Conservation (phyloP, 2,888 invertebrate species). For the Heliothis peltigera region DNA sequence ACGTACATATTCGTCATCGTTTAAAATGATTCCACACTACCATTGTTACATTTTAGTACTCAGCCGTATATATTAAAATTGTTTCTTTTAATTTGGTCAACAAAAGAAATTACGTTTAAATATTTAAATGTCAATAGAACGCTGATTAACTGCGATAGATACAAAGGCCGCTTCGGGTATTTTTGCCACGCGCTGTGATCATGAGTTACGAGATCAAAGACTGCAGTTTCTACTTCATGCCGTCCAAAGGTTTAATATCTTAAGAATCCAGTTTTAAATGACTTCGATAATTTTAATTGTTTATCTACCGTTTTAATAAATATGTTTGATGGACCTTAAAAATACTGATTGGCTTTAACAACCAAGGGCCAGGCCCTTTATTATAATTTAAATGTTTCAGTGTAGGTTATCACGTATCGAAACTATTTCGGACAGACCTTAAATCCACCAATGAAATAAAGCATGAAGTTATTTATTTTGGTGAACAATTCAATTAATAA, state of each 20-base stretch:
- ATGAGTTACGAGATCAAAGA: conserved; percentile 11
- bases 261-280: conserved; percentile 12
- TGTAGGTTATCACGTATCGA: background rate
- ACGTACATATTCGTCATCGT: too few species aligned
- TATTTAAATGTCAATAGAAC: conserved; percentile 18
- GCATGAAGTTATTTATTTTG: background rate
- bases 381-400: conserved; percentile 19
- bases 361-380: conserved; percentile 4
- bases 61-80: conserved; percentile 21
- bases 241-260: background rate
- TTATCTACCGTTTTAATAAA: conserved; percentile 16
- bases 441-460: conserved; percentile 20
- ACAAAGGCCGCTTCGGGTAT: conserved; percentile 1
- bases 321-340: conserved; percentile 20
- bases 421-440: conserved; percentile 3
- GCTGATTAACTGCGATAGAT: background rate
- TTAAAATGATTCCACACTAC: background rate
- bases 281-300: conserved; percentile 24
- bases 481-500: conserved; percentile 9
- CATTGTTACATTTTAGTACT: conserved; percentile 18
- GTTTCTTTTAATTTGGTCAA: conserved; percentile 30
- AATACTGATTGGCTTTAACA: conserved; percentile 5
- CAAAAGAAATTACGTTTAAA: conserved; percentile 15
- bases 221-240: background rate
- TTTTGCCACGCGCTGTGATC: background rate